Percentiles rank a stretch among this genome's conserved stretches.
These are phyloP conservation scores for Idris sp. DNA, from an alignment of 1,140 invertebrate species.

Conservation along the genomic window DNA sequence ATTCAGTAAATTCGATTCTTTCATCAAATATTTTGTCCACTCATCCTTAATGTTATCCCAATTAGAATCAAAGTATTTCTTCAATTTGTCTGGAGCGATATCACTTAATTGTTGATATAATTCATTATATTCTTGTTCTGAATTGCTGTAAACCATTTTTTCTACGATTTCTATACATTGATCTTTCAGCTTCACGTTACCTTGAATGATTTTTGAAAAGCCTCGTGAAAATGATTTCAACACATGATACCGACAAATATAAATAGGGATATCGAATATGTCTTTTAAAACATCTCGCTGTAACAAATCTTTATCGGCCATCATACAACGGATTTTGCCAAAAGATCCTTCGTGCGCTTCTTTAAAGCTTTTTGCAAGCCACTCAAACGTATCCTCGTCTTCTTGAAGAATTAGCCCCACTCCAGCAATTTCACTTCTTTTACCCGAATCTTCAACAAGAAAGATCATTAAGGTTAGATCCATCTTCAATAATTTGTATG, in stretches of 20 bases:
- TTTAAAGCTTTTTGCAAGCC: conserved; percentile 26
- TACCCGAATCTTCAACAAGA: conserved; percentile 40
- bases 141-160: conserved; percentile 39
- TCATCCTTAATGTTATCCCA: conserved; percentile 32
- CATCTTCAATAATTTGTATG: conserved; percentile 37
- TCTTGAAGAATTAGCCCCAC: conserved; percentile 7
- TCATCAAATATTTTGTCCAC: conserved; percentile 30
- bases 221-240: conserved; percentile 21
- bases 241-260: conserved; percentile 45
- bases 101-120: conserved; percentile 13
- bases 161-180: conserved; percentile 2
- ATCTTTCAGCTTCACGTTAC: neutral
- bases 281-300: conserved; percentile 42
- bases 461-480: conserved; percentile 42
- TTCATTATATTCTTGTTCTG: conserved; percentile 15
- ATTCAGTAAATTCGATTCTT: conserved; percentile 27
- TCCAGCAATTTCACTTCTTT: conserved; percentile 16
- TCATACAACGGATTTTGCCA: conserved; percentile 11
- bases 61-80: conserved; percentile 40
- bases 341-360: conserved; percentile 17
- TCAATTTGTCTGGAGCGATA: conserved; percentile 3
- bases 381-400: conserved; percentile 23
- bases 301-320: conserved; percentile 44
- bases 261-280: conserved; percentile 33
- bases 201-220: neutral